Conservation (phyloP, 2,797 vertebrate genomes). For the Trichosurus vulpecula region DNA sequence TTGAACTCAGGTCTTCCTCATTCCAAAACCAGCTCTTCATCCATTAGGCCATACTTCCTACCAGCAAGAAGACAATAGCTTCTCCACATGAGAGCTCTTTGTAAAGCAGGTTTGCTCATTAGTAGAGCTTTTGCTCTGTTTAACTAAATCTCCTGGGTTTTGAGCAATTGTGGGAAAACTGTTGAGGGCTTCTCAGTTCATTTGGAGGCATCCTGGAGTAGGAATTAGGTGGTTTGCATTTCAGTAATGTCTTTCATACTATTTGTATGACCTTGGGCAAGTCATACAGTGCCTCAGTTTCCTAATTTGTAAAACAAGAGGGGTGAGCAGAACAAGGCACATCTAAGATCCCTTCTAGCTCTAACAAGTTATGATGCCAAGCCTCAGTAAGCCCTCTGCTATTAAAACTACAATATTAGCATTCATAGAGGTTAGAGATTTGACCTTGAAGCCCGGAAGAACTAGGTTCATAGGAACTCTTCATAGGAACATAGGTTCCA, state of each 20-base stretch:
- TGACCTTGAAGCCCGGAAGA: neutral
- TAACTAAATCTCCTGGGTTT: neutral
- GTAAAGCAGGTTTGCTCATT: neutral
- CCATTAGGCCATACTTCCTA: neutral
- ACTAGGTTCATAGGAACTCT: too few relatives aligned
- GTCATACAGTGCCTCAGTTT: neutral
- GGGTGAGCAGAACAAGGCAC: neutral
- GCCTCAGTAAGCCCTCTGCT: neutral
- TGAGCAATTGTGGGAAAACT: neutral
- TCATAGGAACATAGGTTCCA: too few relatives aligned
- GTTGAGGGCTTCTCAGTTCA: neutral
- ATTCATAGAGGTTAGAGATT: neutral
- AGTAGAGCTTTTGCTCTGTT: neutral
- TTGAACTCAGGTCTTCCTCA: neutral
- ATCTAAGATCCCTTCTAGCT: neutral
- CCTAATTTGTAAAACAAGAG: neutral
- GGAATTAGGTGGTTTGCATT: neutral
- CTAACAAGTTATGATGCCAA: neutral
- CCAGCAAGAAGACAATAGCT: neutral
- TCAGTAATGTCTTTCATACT: neutral
- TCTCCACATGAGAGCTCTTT: neutral
- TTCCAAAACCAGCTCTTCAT: neutral
- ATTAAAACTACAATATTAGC: neutral
- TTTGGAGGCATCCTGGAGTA: neutral
- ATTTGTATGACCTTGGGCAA: neutral